Evolutionary conservation across 2,888 invertebrate genomes (phyloP).

Genomic region (Heliconius aoede): DNA sequence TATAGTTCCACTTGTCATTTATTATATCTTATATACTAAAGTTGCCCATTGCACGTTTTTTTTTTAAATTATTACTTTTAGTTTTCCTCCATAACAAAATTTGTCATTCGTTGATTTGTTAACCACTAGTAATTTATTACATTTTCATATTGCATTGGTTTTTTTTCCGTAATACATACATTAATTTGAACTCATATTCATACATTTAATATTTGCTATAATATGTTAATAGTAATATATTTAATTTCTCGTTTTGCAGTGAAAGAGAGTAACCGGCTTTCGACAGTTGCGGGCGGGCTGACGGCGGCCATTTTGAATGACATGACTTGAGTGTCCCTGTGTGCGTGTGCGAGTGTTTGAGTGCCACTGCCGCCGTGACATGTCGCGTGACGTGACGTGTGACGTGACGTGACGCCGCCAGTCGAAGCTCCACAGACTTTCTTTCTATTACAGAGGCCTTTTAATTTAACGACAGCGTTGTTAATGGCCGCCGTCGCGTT

Average conservation of each 20-base stretch:
- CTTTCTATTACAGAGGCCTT: conserved; percentile 61
- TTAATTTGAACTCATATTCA: not conserved
- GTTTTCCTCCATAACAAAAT: not conserved
- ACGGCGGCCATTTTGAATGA: conserved; percentile 71
- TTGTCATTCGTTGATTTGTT: not conserved
- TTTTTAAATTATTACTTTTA: not conserved
- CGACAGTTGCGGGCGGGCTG: conserved; percentile 72
- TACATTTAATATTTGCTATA: not conserved
- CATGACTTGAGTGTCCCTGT: conserved; percentile 50
- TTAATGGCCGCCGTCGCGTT: conserved; percentile 39
- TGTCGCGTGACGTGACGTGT: conserved; percentile 21
- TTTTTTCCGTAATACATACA: not conserved
- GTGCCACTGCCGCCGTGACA: conserved; percentile 28
- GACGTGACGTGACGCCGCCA: conserved; percentile 32
- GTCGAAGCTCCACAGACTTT: conserved; percentile 45
- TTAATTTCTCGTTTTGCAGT: conserved; percentile 58
- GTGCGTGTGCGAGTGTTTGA: conserved; percentile 43
- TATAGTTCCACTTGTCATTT: not conserved
- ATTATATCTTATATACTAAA: not conserved
- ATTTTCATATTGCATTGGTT: conserved; percentile 16
- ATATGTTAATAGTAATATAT: not conserved
- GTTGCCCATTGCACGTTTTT: not conserved
- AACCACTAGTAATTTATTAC: conserved; percentile 16
- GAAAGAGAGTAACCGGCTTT: conserved; percentile 78
- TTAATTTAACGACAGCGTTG: conserved; percentile 52